These are phyloP conservation scores for Spheniscus mendiculus DNA, from an alignment of 2,113 vertebrate species.

Conservation along the genomic window DNA sequence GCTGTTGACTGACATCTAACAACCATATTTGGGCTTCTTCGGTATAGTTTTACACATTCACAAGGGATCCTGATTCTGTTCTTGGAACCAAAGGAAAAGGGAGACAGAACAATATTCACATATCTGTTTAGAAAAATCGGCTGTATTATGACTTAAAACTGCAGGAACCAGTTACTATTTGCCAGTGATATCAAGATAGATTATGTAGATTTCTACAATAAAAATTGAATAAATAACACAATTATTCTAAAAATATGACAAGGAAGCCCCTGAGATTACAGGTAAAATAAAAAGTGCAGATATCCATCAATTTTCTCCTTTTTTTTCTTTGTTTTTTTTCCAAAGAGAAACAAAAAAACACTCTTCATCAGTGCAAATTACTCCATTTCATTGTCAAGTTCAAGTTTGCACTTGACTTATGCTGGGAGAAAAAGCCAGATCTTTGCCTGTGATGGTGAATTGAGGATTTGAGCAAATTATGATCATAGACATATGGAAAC, in stretches of 20 bases:
- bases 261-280: neutral
- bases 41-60: neutral
- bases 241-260: neutral
- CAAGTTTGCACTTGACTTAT: neutral
- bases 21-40: neutral
- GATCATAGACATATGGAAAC: conserved; percentile 10
- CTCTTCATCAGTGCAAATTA: neutral
- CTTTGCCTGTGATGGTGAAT: neutral
- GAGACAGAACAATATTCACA: neutral
- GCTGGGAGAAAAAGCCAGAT: neutral
- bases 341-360: neutral
- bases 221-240: neutral
- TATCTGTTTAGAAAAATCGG: neutral
- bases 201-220: neutral
- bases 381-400: neutral
- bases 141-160: neutral
- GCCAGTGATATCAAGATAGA: neutral
- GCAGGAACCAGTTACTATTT: neutral
- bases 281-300: neutral
- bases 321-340: neutral
- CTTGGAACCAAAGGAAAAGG: neutral
- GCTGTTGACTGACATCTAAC: neutral
- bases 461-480: neutral
- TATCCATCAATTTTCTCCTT: neutral
- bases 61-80: neutral